Evolutionary conservation across 1,140 invertebrate species (phyloP).

Genomic region (Heliothis virescens): DNA sequence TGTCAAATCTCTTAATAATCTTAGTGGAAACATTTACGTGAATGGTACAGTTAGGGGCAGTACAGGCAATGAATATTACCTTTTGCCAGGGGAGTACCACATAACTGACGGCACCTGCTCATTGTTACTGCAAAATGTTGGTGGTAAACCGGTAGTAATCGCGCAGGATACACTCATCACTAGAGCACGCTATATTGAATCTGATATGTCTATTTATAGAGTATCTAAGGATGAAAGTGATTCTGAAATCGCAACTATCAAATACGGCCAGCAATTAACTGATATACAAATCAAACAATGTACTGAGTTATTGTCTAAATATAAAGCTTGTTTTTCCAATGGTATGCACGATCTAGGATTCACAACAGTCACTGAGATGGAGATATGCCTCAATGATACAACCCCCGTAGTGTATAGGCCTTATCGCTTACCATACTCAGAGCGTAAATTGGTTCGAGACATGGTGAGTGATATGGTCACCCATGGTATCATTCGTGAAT

Average conservation of each 20-base stretch:
- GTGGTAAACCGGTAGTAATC: constrained; percentile 9
- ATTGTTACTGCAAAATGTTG: constrained; percentile 51
- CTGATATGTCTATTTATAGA: background rate
- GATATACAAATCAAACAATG: constrained; percentile 5
- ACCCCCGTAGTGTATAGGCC: constrained; percentile 48
- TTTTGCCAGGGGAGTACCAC: constrained; percentile 55
- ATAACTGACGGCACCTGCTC: constrained; percentile 26
- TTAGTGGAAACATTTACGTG: constrained; percentile 52
- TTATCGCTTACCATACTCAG: constrained; percentile 35
- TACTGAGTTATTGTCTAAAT: constrained; percentile 11
- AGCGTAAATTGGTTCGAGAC: constrained; percentile 32
- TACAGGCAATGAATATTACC: constrained; percentile 48
- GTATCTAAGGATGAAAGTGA: constrained; percentile 18
- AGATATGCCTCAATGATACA: constrained; percentile 44
- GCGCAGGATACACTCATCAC: constrained; percentile 40
- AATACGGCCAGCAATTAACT: constrained; percentile 37
- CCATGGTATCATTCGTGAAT: constrained; percentile 33
- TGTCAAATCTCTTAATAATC: constrained; percentile 25
- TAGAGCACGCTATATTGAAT: constrained; percentile 26
- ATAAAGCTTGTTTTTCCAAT: constrained; percentile 46
- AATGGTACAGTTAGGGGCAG: constrained; percentile 46
- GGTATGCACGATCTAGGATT: constrained; percentile 50
- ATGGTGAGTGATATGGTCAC: constrained; percentile 42
- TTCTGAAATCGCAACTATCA: background rate
- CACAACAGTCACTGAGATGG: constrained; percentile 50